Base-by-base conservation (phyloP, 1,140 invertebrate species). In the Zaprionus tsacasi region DNA sequence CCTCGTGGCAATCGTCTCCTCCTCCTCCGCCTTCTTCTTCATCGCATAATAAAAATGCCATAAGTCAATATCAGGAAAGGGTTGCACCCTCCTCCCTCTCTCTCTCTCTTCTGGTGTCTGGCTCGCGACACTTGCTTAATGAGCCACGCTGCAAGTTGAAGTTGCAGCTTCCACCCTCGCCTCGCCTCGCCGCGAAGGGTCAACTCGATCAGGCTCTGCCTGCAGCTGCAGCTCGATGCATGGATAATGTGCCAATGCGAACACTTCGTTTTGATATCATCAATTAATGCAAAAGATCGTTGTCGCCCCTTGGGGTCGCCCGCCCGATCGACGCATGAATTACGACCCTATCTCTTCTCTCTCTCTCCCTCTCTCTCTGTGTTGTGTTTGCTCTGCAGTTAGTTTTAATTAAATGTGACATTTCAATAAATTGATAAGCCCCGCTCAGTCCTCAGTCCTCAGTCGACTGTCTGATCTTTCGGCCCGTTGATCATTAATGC, bases 341-440 rank as follows among this genome's bases (percentile, higher is more conserved):
- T 87, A 74, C 52, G 66, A 63, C 30, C 5, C 5, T 7, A 3
- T 6, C 30, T 33, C 30, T 5, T 6, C 30, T 1, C 8, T 21
- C 10, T 25, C n/a, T 38, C 21, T 67, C 54, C 52, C 17, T 64
- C 10, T 45, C 38, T 50, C 54, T 52, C 17, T 50, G 66, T 63
- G 71, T 70, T 27, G 82, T 87, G 80, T 87, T 87, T 88, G 85
- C 78, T 73, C 78, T 85, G 78, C 85, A 85, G 85, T 89, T 89
- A 74, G 71, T 81, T 89, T 89, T 89, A 89, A 89, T 89, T 89
- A 75, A 89, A 89, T 79, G 85, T 89, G 85, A 89, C 85, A 89
- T 89, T 89, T 89, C 85, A 89, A 89, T 89, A 89, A 87, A 89
- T 89, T 89, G 81, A 78, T 82, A 79, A 79, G 73, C 79, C 52